Percentiles rank a stretch among this genome's conserved stretches.
Conservation (phyloP, 1,140 invertebrate genomes). For the Spodoptera frugiperda region DNA sequence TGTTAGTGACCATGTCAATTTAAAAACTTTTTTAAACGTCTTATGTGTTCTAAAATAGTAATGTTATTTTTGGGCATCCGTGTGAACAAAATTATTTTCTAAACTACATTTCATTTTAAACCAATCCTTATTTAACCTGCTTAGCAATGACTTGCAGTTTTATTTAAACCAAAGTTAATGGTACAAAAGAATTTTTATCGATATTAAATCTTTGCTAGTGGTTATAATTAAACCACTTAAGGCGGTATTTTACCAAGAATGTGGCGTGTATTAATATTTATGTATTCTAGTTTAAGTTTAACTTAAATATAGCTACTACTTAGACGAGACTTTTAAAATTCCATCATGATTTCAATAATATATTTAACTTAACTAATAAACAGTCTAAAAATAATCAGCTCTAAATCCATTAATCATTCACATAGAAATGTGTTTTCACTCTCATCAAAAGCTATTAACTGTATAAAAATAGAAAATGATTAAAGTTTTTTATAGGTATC, state of each 20-base stretch:
- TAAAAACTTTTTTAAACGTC: no score
- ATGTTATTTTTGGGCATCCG: no score
- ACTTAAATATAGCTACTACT: not conserved
- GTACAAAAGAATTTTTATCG: no score
- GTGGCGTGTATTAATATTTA: constrained; percentile 25
- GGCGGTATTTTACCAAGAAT: not conserved
- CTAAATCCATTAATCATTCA: not conserved
- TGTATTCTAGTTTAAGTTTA: not conserved
- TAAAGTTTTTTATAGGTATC: no score
- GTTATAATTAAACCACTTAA: constrained; percentile 15
- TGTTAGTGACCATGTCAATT: no score
- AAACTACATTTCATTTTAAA: no score
- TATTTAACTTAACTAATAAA: no score
- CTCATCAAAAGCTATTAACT: not conserved
- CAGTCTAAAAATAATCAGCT: not conserved
- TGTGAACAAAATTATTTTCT: no score
- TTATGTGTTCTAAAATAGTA: no score
- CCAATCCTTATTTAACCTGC: no score
- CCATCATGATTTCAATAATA: no score
- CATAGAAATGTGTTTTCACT: not conserved
- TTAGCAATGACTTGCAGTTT: not conserved
- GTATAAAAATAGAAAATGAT: not conserved
- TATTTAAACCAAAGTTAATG: not conserved
- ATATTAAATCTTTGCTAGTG: no score
- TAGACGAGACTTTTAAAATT: not conserved